phyloP scores from a whole-genome alignment of 2,113 vertebrate species.

The Equus przewalskii region DNA sequence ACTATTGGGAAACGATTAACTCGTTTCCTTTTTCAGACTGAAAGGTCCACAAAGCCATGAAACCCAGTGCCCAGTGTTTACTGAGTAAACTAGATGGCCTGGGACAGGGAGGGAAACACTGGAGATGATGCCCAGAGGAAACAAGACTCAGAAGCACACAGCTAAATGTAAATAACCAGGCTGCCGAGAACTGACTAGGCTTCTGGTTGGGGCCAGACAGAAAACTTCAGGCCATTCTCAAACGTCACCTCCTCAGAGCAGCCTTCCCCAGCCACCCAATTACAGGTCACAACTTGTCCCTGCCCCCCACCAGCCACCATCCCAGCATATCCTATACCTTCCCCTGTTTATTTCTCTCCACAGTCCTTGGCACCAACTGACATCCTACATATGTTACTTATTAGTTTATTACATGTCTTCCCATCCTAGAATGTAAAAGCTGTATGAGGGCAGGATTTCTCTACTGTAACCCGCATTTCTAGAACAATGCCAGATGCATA shows the following conservation, averaged over 20 bases:
- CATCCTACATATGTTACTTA: not conserved
- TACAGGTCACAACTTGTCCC: not conserved
- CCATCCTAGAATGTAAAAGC: not conserved
- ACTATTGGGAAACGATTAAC: rapidly evolving
- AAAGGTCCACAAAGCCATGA: not conserved
- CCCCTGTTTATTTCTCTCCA: not conserved
- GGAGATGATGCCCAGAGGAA: not conserved
- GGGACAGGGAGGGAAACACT: not conserved
- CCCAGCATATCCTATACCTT: no score
- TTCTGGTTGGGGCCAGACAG: not conserved
- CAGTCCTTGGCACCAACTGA: not conserved
- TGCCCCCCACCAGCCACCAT: not conserved
- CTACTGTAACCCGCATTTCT: not conserved
- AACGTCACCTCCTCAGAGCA: not conserved
- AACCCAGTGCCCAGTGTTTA: not conserved
- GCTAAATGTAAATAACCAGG: not conserved
- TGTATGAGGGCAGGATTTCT: not conserved
- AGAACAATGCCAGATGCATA: not conserved
- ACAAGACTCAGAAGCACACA: not conserved
- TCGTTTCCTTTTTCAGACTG: not conserved
- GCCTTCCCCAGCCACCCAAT: not conserved
- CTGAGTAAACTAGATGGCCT: not conserved
- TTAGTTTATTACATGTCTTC: not conserved
- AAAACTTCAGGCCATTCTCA: not conserved
- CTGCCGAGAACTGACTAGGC: not conserved